These are phyloP conservation scores for Pangasius sanitwongsei DNA, from an alignment of 2,797 vertebrate species.

Conservation along the genomic window DNA sequence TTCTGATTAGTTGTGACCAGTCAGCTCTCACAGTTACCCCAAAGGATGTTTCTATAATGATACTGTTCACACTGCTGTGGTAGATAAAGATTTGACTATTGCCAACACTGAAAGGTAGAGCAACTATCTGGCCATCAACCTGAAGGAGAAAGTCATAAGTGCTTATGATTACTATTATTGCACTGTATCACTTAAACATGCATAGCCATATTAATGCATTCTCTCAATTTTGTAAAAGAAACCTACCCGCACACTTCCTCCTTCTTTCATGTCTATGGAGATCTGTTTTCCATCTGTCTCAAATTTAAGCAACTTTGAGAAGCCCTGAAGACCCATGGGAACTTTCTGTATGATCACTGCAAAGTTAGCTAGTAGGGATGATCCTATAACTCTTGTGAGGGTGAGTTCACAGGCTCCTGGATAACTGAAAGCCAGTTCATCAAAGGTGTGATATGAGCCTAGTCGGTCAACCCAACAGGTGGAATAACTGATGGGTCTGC, in stretches of 20 bases:
- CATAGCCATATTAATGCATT: not conserved
- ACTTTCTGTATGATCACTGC: constrained; percentile 61
- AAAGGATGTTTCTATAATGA: constrained; percentile 65
- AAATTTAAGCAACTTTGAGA: constrained; percentile 63
- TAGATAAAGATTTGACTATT: constrained; percentile 58
- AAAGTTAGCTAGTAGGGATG: constrained; percentile 58
- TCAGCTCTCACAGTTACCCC: constrained; percentile 68
- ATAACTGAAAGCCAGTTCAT: constrained; percentile 67
- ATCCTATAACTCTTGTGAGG: constrained; percentile 62
- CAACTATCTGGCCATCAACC: constrained; percentile 66
- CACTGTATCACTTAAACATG: not conserved
- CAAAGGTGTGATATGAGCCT: constrained; percentile 66
- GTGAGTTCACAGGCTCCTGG: constrained; percentile 68
- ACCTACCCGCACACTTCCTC: constrained; percentile 62
- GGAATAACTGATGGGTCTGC: constrained; percentile 60
- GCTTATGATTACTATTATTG: not conserved
- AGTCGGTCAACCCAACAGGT: constrained; percentile 65
- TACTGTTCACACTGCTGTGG: constrained; percentile 63
- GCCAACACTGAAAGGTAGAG: constrained; percentile 57
- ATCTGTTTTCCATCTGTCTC: constrained; percentile 60
- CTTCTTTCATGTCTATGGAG: constrained; percentile 55
- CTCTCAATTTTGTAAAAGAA: not conserved
- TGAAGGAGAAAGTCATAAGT: constrained; percentile 36
- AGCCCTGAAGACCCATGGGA: constrained; percentile 56
- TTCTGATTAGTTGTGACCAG: constrained; percentile 63